Base-by-base conservation (phyloP, 2,113 vertebrate genomes). In the Corythoichthys intestinalis region DNA sequence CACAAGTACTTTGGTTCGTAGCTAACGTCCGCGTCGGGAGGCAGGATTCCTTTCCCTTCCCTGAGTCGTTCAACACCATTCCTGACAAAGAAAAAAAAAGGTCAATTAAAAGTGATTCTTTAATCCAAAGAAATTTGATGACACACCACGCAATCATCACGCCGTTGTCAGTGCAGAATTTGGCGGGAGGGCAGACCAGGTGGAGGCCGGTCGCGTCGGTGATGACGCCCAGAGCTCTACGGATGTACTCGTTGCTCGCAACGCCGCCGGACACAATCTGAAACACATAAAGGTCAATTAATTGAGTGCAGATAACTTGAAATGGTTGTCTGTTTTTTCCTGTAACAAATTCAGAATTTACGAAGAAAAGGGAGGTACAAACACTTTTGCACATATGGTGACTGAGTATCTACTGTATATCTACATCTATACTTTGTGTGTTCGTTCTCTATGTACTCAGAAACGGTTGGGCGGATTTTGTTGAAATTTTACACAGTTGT, bases 141-240 rank as follows among this genome's bases (percentile, higher is more conserved):
- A 70, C 91, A 72, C 85, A 98, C 97, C 97, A 99, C 10, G 96
- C 97, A 62, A 99, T 93, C 97, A 99, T 99, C 65, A 95, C 83
- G 12, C 97, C 97, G 0, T 99, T 99, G 82, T 99, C 97, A 1
- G 96, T 96, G 89, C 97, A 99, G 12, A 97, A 90, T 56, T 90
- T 88, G 10, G 94, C 88, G 1, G 97, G 95, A 68, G 97, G 97
- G 74, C 94, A 98, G 38, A 95, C 58, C 61, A 98, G 85, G 35
- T 72, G 80, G 44, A 97, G 89, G 11, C 88, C 88, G 0, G 93
- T 94, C n/a, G 63, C 76, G n/a, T 94, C 81, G 1, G 94, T 82
- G 76, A 98, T 81, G 44, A 92, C 70, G 64, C 89, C 80, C 54
- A 99, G 70, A 61, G 77, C 83, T 87, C 91, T 93, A 28, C 92